Base-by-base conservation (phyloP, 2,797 vertebrate genomes). In the Lindbergichthys nudifrons region DNA sequence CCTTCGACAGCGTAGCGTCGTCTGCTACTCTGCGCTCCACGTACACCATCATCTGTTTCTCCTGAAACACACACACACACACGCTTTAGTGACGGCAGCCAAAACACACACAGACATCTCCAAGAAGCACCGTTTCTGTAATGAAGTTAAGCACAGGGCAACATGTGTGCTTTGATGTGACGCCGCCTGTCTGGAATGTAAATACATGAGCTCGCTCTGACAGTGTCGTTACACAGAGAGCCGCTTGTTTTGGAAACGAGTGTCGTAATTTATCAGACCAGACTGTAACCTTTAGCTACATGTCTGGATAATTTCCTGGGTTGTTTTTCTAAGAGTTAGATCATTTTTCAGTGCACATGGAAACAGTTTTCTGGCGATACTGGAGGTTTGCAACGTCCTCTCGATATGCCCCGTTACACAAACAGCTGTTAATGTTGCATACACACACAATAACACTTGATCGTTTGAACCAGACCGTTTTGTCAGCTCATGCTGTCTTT, bases 1-100 rank as follows among this genome's bases (percentile, higher is more conserved):
- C 95, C 54, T 92, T 92, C 5, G 89, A 91, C 19, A 96, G 91
- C 5, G 90, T 89, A 5, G 85, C 90, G 2, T 96, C 95, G 1
- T 95, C 95, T 13, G 92, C 95, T 0, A 95, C 95, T 75, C 95
- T 92, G 80, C 95, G 94, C 75, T 96, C 95, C 74, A 95, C 95
- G n/a, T 94, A 95, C 69, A 96, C 95, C 93, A 95, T 94, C 92
- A 96, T 92, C 75, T 93, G 92, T 81, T 95, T 95, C 88, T 95
- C 94, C 95, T 96, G 82, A 67, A 5, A 43, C 39, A 81, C 60
- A 77, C 5, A 84, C 11, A 67, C 23, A 23, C 23, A 23, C 23
- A 3, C 0, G 45, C 51, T 59, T 83, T 11, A 65, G 56, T 32
- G 15, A 63, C 56, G 2, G 15, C 42, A 70, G 66, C 51, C 63